These are phyloP conservation scores for Oreochromis mossambicus DNA, from an alignment of 2,797 vertebrate species.

Conservation along the genomic window DNA sequence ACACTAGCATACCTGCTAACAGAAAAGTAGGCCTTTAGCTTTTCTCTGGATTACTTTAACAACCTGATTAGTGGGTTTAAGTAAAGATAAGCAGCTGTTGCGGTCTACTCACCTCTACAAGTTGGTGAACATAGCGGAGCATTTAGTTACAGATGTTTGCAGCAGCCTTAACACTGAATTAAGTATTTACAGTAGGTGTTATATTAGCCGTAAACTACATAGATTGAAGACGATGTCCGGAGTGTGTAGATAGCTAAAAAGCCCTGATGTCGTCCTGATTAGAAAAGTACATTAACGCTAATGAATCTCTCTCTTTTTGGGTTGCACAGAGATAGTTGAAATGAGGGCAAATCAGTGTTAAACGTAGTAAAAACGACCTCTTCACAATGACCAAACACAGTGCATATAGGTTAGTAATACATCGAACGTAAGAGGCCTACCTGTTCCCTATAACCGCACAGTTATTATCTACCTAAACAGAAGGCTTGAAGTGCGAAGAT, in stretches of 20 bases:
- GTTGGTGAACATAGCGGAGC: not conserved
- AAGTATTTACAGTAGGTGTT: not conserved
- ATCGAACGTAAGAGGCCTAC: not conserved
- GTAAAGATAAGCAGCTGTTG: not conserved
- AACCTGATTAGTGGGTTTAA: not conserved
- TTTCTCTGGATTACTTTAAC: not conserved
- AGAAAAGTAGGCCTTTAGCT: not conserved
- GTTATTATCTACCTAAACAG: not conserved
- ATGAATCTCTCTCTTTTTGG: not conserved
- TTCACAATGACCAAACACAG: not conserved
- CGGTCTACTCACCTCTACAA: not conserved
- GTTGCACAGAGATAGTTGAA: not conserved
- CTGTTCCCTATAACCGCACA: not conserved
- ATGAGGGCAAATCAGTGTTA: not conserved
- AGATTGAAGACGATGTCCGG: not conserved
- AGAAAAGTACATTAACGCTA: not conserved
- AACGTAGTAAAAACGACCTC: not conserved
- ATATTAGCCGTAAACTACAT: not conserved
- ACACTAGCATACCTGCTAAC: not conserved
- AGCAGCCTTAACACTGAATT: not conserved
- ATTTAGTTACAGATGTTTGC: not conserved
- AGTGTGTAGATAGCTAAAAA: not conserved
- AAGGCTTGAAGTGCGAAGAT: not conserved
- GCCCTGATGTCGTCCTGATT: not conserved
- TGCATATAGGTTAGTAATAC: not conserved